Evolutionary conservation across 2,113 vertebrate species (phyloP).

Genomic region (Hippolais icterina): DNA sequence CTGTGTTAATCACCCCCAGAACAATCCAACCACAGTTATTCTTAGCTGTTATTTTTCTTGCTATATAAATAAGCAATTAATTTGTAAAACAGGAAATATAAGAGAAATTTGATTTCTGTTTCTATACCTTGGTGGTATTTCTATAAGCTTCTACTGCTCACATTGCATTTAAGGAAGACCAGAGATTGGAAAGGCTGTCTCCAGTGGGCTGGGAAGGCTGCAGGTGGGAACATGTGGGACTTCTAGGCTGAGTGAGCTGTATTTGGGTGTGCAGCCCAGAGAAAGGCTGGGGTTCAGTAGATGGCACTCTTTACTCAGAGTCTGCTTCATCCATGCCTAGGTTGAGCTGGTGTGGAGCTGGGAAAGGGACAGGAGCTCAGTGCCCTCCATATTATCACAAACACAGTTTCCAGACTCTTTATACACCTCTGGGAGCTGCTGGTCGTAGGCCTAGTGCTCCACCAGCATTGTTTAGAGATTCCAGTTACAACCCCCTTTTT

Average conservation of each 20-base stretch:
- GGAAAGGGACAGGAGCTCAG: not conserved
- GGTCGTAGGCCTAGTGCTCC: not conserved
- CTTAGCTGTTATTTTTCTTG: not conserved
- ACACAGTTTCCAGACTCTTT: not conserved
- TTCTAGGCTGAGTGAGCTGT: not conserved
- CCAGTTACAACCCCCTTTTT: not conserved
- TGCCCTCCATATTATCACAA: not conserved
- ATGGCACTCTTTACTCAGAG: constrained; percentile 49
- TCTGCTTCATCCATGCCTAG: not conserved
- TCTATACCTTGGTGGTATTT: not conserved
- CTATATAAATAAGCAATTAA: not conserved
- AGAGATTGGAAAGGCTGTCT: not conserved
- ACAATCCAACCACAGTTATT: not conserved
- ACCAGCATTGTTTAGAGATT: not conserved
- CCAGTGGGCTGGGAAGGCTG: not conserved
- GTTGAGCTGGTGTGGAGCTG: not conserved
- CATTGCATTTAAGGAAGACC: not conserved
- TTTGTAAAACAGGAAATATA: not conserved
- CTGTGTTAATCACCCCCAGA: not conserved
- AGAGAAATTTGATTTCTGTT: not conserved
- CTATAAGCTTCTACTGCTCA: not conserved
- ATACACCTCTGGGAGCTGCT: not conserved
- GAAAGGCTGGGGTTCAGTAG: constrained; percentile 2
- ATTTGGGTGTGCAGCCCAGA: not conserved
- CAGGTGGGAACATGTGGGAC: too few species aligned